Evolutionary conservation across 2,888 invertebrate species (phyloP).

Genomic region (Tetropium fuscum): DNA sequence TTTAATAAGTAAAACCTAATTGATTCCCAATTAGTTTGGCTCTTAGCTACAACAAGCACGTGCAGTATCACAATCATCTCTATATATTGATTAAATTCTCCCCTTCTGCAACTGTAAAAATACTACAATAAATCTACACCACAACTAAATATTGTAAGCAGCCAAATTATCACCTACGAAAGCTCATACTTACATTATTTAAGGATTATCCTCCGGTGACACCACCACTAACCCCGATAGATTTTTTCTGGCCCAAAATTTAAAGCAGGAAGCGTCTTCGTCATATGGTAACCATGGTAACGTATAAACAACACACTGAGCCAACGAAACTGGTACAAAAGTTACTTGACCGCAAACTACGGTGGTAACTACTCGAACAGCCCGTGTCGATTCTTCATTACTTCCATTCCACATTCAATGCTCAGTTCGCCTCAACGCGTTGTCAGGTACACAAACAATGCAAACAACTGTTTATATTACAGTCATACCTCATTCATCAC

Average conservation of each 20-base stretch:
- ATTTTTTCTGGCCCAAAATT: conserved; percentile 34
- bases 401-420: conserved; percentile 1
- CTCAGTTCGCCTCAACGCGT: conserved; percentile 13
- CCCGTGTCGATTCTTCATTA: neutral
- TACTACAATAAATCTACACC: no score
- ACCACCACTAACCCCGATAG: conserved; percentile 25
- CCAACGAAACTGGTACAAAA: conserved; percentile 43
- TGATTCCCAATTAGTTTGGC: no score
- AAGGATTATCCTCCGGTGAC: conserved; percentile 15
- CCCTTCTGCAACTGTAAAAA: no score
- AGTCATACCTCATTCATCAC: neutral
- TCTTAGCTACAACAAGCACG: no score
- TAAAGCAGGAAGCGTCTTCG: conserved; percentile 41
- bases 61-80: no score
- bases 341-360: conserved; percentile 47
- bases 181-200: no score
- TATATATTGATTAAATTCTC: no score
- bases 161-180: no score
- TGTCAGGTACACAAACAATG: conserved; percentile 18
- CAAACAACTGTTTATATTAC: conserved; percentile 15
- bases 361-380: conserved; percentile 11
- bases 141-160: no score
- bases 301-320: conserved; percentile 52
- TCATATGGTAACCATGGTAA: conserved; percentile 51
- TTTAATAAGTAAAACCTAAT: no score